These are phyloP conservation scores for Acrobasis consociella DNA, from an alignment of 2,888 invertebrate species.

Conservation along the genomic window DNA sequence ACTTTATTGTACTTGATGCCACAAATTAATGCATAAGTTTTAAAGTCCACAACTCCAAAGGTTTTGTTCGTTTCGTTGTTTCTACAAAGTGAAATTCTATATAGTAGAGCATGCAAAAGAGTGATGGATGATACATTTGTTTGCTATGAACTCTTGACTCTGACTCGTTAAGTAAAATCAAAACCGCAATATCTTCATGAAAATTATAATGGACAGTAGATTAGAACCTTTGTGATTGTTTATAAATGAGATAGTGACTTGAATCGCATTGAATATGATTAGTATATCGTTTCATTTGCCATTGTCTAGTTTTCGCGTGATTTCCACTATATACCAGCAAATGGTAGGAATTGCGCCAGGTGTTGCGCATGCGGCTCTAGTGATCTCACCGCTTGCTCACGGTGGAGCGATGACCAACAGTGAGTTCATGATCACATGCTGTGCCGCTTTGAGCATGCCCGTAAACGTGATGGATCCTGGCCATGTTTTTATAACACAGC, in stretches of 20 bases:
- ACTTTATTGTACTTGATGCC: too few relatives aligned
- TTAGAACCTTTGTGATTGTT: background rate
- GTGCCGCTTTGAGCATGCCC: conserved; percentile 23
- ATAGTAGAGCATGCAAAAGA: too few relatives aligned
- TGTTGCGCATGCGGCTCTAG: conserved; percentile 41
- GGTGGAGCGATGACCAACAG: conserved; percentile 64
- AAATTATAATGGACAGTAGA: too few relatives aligned
- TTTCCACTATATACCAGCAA: conserved; percentile 50
- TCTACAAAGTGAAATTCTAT: too few relatives aligned
- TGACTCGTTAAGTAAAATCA: too few relatives aligned
- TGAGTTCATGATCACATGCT: conserved; percentile 52
- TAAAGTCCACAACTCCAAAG: too few relatives aligned
- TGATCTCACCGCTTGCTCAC: conserved; percentile 79
- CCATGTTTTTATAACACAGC: conserved; percentile 10
- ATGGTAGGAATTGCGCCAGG: conserved; percentile 49
- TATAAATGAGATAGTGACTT: background rate
- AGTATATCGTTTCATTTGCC: background rate
- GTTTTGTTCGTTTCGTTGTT: too few relatives aligned
- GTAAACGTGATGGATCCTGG: conserved; percentile 18
- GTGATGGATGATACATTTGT: too few relatives aligned
- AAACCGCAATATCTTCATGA: too few relatives aligned
- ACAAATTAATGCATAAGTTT: too few relatives aligned
- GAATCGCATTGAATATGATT: too few relatives aligned
- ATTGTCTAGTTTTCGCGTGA: conserved; percentile 22
- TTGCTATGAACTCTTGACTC: too few relatives aligned